phyloP scores from a whole-genome alignment of 2,888 invertebrate species.

The Scaptomyza parva region DNA sequence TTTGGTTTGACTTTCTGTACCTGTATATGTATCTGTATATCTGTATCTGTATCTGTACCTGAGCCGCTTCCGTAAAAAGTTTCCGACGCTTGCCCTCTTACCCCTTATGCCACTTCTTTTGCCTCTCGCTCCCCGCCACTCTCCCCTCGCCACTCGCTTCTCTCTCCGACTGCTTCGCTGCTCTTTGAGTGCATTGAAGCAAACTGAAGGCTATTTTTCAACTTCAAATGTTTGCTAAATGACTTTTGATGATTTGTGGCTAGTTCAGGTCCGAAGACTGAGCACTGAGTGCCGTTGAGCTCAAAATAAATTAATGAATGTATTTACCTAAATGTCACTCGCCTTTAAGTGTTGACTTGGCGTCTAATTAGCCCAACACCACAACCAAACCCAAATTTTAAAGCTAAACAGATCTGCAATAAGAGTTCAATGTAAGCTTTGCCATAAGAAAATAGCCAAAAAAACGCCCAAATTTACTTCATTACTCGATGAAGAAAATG shows the following conservation, averaged over 20 bases:
- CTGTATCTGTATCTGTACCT: constrained; percentile 67
- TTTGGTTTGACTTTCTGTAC: constrained; percentile 77
- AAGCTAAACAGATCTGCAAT: neutral
- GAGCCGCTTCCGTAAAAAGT: constrained; percentile 78
- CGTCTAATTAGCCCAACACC: constrained; percentile 69
- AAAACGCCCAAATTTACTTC: no score
- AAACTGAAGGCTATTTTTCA: constrained; percentile 83
- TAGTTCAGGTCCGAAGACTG: constrained; percentile 38
- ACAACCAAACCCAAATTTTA: constrained; percentile 15
- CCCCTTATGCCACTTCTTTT: constrained; percentile 12
- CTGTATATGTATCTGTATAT: constrained; percentile 62
- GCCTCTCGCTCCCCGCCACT: no score
- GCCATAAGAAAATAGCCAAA: no score
- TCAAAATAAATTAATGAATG: constrained; percentile 79
- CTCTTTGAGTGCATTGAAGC: constrained; percentile 81
- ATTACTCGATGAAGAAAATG: no score
- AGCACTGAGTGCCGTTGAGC: constrained; percentile 51
- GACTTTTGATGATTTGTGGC: constrained; percentile 82
- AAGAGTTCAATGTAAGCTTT: neutral
- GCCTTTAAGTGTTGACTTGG: constrained; percentile 68
- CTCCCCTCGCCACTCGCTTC: neutral
- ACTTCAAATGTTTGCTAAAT: constrained; percentile 82
- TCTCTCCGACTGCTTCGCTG: constrained; percentile 17
- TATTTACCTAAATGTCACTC: constrained; percentile 76
- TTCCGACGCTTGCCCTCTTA: constrained; percentile 56